Conservation (phyloP, 2,888 invertebrate genomes). For the Drosophila pseudotalamancana region DNA sequence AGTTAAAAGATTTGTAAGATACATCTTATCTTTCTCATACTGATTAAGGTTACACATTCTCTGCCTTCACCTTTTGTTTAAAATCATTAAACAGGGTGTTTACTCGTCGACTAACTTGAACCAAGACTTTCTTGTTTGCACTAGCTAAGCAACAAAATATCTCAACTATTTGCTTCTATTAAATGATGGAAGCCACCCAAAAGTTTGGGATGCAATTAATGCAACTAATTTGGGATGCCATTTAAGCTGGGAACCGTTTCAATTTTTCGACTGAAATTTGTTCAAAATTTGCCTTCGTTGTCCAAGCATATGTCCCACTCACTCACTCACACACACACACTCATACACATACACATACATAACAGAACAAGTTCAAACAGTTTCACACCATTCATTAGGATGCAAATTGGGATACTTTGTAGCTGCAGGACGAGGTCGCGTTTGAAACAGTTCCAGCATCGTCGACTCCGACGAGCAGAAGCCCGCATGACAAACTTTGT, state of each 20-base stretch:
- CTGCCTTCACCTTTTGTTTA: too few species aligned
- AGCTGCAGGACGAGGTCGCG: slow-evolving; percentile 17
- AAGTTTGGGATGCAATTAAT: slow-evolving; percentile 39
- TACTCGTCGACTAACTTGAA: not conserved
- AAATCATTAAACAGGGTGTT: not conserved
- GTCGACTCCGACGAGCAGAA: slow-evolving; percentile 7
- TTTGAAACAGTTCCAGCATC: slow-evolving; percentile 5
- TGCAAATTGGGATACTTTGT: slow-evolving; percentile 54
- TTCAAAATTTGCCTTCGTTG: slow-evolving; percentile 23
- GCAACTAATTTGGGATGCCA: slow-evolving; percentile 15
- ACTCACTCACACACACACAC: not conserved
- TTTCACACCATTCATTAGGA: slow-evolving; percentile 55
- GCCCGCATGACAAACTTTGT: slow-evolving; percentile 33
- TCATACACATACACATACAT: not conserved
- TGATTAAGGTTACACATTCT: too few species aligned
- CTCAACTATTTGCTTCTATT: slow-evolving; percentile 9
- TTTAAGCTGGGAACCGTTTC: slow-evolving; percentile 11
- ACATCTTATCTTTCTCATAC: too few species aligned
- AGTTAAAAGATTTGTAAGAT: too few species aligned
- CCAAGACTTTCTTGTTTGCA: not conserved
- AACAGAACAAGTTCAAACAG: slow-evolving; percentile 17
- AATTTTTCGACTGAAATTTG: slow-evolving; percentile 16
- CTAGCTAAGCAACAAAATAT: not conserved
- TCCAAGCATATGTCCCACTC: slow-evolving; percentile 13
- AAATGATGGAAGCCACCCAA: slow-evolving; percentile 22